Evolutionary conservation across 2,888 invertebrate genomes (phyloP).

Genomic region (Erebia ligea): DNA sequence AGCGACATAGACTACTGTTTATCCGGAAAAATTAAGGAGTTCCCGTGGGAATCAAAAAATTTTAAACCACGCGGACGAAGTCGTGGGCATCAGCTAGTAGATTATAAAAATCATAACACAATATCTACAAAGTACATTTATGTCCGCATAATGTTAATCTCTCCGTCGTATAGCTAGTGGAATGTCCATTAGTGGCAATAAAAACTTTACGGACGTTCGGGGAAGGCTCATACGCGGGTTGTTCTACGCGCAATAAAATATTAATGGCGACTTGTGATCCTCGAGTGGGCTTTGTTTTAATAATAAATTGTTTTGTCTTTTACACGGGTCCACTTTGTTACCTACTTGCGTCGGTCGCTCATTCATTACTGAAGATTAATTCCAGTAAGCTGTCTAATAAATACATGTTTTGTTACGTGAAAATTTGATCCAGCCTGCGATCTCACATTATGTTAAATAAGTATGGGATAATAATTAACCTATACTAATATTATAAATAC

Average conservation of each 20-base stretch:
- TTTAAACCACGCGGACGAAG: no score
- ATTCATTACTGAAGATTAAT: no score
- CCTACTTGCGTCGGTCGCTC: background rate
- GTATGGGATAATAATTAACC: no score
- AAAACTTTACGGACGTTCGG: slow-evolving; percentile 41
- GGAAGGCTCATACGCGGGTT: slow-evolving; percentile 31
- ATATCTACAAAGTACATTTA: background rate
- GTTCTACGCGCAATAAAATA: slow-evolving; percentile 34
- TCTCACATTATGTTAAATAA: no score
- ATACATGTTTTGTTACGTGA: no score
- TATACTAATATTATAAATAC: no score
- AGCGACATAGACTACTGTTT: no score
- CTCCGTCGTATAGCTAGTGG: slow-evolving; percentile 22
- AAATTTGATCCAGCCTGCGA: no score
- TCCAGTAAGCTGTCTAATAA: no score
- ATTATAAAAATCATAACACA: background rate
- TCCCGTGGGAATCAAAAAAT: no score
- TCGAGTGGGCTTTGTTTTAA: slow-evolving; percentile 30
- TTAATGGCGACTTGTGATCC: slow-evolving; percentile 31
- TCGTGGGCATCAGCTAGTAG: no score
- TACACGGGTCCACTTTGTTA: background rate
- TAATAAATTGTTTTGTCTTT: slow-evolving; percentile 26
- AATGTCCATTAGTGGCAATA: slow-evolving; percentile 45
- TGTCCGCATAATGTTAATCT: background rate
- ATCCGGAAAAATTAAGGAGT: no score